Evolutionary conservation across 1,140 invertebrate species (phyloP).

Genomic region (Sitophilus oryzae): DNA sequence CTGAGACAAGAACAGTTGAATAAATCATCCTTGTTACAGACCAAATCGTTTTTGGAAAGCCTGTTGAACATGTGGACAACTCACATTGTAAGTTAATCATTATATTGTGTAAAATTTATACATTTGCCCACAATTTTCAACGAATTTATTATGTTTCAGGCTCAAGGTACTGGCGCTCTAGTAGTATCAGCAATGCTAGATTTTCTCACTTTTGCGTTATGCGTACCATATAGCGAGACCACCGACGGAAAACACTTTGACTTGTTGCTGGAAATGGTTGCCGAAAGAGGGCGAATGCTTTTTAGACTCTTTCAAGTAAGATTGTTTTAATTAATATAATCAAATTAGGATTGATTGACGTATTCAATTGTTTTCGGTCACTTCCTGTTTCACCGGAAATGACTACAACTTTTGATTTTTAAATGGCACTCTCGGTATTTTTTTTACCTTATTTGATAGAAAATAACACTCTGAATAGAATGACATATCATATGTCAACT

Average conservation of each 20-base stretch:
- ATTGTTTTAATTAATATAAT: background rate
- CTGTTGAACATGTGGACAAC: conserved; percentile 92
- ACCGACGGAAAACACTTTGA: conserved; percentile 98
- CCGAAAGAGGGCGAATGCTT: conserved; percentile 79
- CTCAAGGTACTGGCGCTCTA: conserved; percentile 71
- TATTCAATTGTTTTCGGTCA: too few relatives aligned
- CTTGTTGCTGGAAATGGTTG: conserved; percentile 87
- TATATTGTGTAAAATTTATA: conserved; percentile 8
- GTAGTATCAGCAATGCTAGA: conserved; percentile 94
- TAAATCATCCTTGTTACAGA: conserved; percentile 91
- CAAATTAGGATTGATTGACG: background rate
- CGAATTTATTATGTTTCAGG: conserved; percentile 46
- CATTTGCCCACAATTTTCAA: background rate
- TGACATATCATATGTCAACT: too few relatives aligned
- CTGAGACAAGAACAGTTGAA: conserved; percentile 96
- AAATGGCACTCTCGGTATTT: too few relatives aligned
- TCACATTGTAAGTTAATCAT: conserved; percentile 81
- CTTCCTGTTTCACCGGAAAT: too few relatives aligned
- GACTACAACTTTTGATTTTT: too few relatives aligned
- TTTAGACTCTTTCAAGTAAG: conserved; percentile 89
- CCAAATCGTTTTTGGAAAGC: conserved; percentile 86
- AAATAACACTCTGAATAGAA: too few relatives aligned
- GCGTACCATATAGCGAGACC: conserved; percentile 98
- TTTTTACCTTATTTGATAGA: too few relatives aligned
- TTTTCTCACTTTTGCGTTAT: conserved; percentile 97